A percentile compares a stretch with the other conserved stretches of the same genome.
These are phyloP conservation scores for Oligia latruncula DNA, from an alignment of 2,888 invertebrate genomes.

Conservation along the genomic window DNA sequence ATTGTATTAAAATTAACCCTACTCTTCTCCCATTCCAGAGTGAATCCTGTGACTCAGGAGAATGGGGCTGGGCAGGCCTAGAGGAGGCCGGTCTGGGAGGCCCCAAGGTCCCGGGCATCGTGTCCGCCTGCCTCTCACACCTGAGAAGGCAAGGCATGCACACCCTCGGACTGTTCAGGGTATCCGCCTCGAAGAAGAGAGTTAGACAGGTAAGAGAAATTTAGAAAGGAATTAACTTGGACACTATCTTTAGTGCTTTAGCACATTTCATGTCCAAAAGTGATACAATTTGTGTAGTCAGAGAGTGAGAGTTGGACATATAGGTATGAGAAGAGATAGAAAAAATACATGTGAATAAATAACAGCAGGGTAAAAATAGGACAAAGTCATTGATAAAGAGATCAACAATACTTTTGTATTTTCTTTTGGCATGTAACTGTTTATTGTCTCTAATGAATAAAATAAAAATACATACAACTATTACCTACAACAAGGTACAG, in stretches of 20 bases:
- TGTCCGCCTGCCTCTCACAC: conserved; percentile 95
- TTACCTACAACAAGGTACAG: neutral
- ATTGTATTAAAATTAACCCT: neutral
- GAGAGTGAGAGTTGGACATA: neutral
- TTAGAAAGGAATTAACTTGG: neutral
- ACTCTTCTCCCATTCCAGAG: conserved; percentile 88
- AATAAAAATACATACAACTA: neutral
- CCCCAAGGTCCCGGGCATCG: conserved; percentile 93
- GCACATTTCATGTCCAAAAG: neutral
- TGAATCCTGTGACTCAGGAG: conserved; percentile 94
- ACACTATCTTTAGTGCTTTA: neutral
- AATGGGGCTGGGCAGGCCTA: conserved; percentile 90
- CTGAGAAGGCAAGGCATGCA: conserved; percentile 95
- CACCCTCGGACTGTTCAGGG: conserved; percentile 97
- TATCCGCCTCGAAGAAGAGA: conserved; percentile 97
- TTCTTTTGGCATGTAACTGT: neutral
- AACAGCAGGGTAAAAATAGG: too few relatives aligned
- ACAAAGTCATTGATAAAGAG: too few relatives aligned
- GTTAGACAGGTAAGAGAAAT: conserved; percentile 94
- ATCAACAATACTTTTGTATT: neutral
- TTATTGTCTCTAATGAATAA: neutral
- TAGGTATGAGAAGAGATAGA: neutral
- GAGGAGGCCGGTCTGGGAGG: conserved; percentile 89
- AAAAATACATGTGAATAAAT: too few relatives aligned
- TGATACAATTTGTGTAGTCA: neutral